Evolutionary conservation across 2,797 vertebrate species (phyloP).

Genomic region (Enteromius paludinosus): DNA sequence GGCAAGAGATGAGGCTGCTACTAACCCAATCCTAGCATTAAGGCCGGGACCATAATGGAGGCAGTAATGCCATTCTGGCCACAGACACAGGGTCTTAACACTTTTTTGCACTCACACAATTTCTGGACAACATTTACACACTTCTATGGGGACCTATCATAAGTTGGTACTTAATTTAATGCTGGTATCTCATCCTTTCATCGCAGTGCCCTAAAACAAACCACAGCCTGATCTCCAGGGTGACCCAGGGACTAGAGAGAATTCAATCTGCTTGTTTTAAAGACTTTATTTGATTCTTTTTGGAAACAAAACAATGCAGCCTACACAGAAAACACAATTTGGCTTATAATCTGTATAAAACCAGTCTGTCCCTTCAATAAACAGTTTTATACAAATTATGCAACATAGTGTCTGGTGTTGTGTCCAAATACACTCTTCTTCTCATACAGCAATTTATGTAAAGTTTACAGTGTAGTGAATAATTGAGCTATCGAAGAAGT

Average conservation of each 20-base stretch:
- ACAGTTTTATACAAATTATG: background rate
- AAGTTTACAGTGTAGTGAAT: slow-evolving; percentile 24
- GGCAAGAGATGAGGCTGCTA: slow-evolving; percentile 46
- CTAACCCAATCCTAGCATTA: slow-evolving; percentile 52
- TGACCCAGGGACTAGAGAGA: slow-evolving; percentile 30
- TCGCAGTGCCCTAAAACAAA: slow-evolving; percentile 28
- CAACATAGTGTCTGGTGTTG: background rate
- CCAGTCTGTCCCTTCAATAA: background rate
- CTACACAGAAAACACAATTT: slow-evolving; percentile 25
- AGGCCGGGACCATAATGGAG: slow-evolving; percentile 56
- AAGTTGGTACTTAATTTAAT: slow-evolving; percentile 37
- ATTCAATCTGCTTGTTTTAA: slow-evolving; percentile 13
- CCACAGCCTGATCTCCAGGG: slow-evolving; percentile 13
- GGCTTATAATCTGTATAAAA: slow-evolving; percentile 6
- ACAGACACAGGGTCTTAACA: slow-evolving; percentile 50
- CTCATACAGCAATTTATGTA: background rate
- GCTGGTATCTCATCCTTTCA: slow-evolving; percentile 34
- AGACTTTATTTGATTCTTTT: slow-evolving; percentile 42
- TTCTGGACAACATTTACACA: slow-evolving; percentile 51
- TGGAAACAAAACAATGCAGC: slow-evolving; percentile 7
- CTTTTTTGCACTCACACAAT: slow-evolving; percentile 28
- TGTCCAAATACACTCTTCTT: slow-evolving; percentile 9
- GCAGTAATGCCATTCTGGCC: slow-evolving; percentile 54
- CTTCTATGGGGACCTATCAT: background rate
- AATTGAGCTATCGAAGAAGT: slow-evolving; percentile 18